phyloP scores from a whole-genome alignment of 2,888 invertebrate genomes.

The Xanthorhoe spadicearia region DNA sequence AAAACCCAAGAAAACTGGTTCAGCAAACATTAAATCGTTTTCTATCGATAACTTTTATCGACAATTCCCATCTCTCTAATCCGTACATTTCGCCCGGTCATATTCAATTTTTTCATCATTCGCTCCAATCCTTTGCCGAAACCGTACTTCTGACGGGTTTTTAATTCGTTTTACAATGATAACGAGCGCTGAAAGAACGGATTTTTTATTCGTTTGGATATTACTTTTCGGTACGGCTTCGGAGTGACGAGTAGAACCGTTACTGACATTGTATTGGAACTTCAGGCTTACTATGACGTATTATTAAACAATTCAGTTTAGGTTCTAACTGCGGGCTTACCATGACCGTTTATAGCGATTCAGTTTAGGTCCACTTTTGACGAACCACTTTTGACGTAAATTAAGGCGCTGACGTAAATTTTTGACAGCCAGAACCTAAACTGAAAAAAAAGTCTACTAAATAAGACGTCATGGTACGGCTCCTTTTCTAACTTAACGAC shows the following conservation, averaged over 20 bases:
- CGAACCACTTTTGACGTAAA: too few species aligned
- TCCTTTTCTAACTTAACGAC: too few species aligned
- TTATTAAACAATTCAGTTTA: too few species aligned
- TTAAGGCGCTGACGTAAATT: too few species aligned
- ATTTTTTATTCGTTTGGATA: slow-evolving; percentile 66
- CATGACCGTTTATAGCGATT: too few species aligned
- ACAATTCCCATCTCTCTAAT: slow-evolving; percentile 45
- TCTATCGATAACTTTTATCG: slow-evolving; percentile 10
- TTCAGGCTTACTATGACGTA: background rate
- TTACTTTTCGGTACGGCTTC: slow-evolving; percentile 69
- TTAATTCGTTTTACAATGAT: slow-evolving; percentile 82
- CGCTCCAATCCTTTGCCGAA: slow-evolving; percentile 79
- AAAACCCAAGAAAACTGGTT: too few species aligned
- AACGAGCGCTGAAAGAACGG: slow-evolving; percentile 57
- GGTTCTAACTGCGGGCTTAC: too few species aligned
- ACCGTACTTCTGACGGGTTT: slow-evolving; percentile 64
- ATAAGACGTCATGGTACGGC: too few species aligned
- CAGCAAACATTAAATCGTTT: background rate
- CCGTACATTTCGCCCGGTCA: slow-evolving; percentile 51
- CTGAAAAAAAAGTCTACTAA: too few species aligned
- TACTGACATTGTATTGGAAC: slow-evolving; percentile 39
- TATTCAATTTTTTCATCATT: slow-evolving; percentile 79
- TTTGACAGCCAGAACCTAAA: too few species aligned
- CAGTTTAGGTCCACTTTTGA: too few species aligned
- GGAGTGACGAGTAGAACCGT: slow-evolving; percentile 42